Evolutionary conservation across 2,797 vertebrate genomes (phyloP).

Genomic region (Taenioides sp.): DNA sequence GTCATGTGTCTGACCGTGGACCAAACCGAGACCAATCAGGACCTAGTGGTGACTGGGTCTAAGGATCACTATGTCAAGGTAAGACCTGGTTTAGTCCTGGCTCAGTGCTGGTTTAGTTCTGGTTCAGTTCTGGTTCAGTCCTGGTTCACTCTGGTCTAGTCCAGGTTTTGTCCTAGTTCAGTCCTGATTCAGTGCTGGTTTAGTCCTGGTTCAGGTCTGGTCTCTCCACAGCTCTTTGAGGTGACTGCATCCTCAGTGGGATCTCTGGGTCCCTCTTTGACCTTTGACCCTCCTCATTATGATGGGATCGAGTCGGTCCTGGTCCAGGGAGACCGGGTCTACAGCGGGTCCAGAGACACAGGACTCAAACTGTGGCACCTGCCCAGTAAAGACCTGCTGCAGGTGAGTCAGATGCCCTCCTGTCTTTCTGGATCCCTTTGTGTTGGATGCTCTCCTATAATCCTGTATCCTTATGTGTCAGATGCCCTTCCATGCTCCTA

Average conservation of each 20-base stretch:
- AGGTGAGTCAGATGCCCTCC: conserved; percentile 74
- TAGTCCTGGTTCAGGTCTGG: not conserved
- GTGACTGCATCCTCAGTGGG: conserved; percentile 91
- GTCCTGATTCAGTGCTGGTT: not conserved
- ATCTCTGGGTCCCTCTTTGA: conserved; percentile 88
- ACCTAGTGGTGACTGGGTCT: conserved; percentile 94
- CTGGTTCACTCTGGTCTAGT: conserved; percentile 72
- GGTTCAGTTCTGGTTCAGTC: conserved; percentile 58
- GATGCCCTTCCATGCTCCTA: not conserved
- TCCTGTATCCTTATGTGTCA: not conserved
- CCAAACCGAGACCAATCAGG: conserved; percentile 87
- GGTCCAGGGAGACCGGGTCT: conserved; percentile 89
- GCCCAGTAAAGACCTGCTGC: conserved; percentile 91
- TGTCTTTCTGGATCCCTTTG: too few relatives aligned
- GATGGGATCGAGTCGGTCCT: conserved; percentile 96
- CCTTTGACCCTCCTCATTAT: conserved; percentile 97
- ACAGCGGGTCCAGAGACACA: conserved; percentile 95
- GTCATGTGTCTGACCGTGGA: conserved; percentile 99
- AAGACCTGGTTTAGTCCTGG: not conserved
- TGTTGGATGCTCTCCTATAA: too few relatives aligned
- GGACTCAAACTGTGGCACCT: conserved; percentile 99
- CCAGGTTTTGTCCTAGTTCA: not conserved
- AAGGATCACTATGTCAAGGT: conserved; percentile 98
- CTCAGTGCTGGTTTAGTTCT: not conserved
- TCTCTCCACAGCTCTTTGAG: conserved; percentile 87